Percentiles rank a stretch among this genome's conserved stretches.
Evolutionary conservation across 1,140 invertebrate species (phyloP).

Genomic region (Leptopilina clavipes): DNA sequence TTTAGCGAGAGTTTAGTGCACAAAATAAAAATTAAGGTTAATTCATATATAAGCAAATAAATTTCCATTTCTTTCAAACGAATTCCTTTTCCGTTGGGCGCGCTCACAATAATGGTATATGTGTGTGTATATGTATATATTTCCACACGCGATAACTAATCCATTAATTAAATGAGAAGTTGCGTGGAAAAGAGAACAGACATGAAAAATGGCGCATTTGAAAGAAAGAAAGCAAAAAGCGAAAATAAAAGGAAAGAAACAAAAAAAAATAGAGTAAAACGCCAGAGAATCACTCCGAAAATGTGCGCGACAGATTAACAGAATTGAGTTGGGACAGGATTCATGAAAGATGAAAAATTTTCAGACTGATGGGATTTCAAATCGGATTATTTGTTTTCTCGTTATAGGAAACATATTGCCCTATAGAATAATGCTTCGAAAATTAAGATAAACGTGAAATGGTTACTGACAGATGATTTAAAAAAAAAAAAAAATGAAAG

Average conservation of each 20-base stretch:
- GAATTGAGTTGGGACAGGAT: constrained; percentile 26
- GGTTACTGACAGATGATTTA: neutral
- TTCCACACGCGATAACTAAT: constrained; percentile 34
- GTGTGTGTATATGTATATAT: neutral
- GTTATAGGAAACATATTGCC: neutral
- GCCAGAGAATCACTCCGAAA: constrained; percentile 12
- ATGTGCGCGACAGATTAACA: constrained; percentile 32
- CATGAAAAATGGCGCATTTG: constrained; percentile 30
- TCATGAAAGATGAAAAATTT: constrained; percentile 20
- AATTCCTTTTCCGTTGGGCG: neutral
- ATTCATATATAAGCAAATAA: constrained; percentile 21
- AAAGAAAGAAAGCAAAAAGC: neutral
- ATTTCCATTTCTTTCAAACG: constrained; percentile 19
- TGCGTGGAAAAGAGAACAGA: constrained; percentile 28
- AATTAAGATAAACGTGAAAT: constrained; percentile 17
- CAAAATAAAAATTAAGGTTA: constrained; percentile 4
- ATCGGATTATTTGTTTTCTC: constrained; percentile 8
- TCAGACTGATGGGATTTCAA: constrained; percentile 25
- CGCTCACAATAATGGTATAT: constrained; percentile 1
- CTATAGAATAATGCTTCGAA: constrained; percentile 4
- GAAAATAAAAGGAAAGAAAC: too few species aligned
- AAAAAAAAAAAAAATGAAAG: neutral
- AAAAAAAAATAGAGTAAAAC: neutral
- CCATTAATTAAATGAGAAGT: constrained; percentile 35
- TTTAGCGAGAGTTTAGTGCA: neutral